A percentile compares a stretch with the other conserved stretches of the same genome.
phyloP scores from a whole-genome alignment of 2,113 vertebrate species.

The Camelus dromedarius region DNA sequence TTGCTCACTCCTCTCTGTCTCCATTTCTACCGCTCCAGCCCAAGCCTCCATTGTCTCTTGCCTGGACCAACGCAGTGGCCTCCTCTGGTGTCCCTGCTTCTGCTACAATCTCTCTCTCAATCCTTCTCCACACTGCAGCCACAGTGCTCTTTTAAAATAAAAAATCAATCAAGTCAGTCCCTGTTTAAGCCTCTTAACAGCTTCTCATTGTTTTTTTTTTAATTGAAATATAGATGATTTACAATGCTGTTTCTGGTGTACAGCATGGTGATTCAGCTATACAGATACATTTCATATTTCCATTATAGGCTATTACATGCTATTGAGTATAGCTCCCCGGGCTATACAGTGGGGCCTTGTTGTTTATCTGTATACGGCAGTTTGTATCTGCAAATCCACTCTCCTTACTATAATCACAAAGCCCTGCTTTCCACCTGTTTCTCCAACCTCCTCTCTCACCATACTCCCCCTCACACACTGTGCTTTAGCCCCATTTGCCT shows the following conservation, averaged over 20 bases:
- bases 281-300: too few species aligned
- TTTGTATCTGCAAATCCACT: neutral
- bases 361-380: too few species aligned
- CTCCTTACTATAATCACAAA: neutral
- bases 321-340: too few species aligned
- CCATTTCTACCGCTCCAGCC: neutral
- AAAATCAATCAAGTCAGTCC: neutral
- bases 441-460: neutral
- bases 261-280: too few species aligned
- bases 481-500: neutral
- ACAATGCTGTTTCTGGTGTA: too few species aligned
- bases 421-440: neutral
- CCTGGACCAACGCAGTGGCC: too few species aligned
- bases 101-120: neutral
- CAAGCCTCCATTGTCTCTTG: neutral
- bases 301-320: too few species aligned
- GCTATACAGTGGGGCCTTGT: too few species aligned
- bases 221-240: too few species aligned
- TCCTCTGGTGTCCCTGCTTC: neutral
- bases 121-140: neutral
- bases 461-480: neutral
- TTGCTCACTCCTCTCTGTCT: neutral
- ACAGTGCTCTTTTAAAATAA: neutral
- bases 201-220: neutral
- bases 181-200: neutral